Evolutionary conservation across 1,140 invertebrate genomes (phyloP).

Genomic region (Bombus pyrosoma): DNA sequence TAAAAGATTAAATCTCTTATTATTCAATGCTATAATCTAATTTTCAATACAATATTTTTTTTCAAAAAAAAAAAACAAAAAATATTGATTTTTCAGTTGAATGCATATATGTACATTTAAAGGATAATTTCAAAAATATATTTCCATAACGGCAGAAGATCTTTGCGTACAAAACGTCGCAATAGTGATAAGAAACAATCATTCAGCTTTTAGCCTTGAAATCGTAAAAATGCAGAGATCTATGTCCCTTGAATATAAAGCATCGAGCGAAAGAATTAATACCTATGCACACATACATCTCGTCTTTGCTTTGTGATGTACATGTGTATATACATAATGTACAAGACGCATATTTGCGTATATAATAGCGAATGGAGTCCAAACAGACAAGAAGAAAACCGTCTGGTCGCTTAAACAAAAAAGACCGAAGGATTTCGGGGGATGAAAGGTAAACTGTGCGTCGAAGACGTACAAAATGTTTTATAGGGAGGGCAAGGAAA

Average conservation of each 20-base stretch:
- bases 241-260: not conserved
- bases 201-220: no score
- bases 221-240: not conserved
- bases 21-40: not conserved
- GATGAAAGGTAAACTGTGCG: slow-evolving; percentile 4
- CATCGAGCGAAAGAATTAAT: not conserved
- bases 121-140: not conserved
- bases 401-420: slow-evolving; percentile 37
- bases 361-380: not conserved
- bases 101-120: not conserved
- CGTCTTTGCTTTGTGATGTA: not conserved
- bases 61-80: not conserved
- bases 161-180: not conserved
- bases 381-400: not conserved
- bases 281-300: not conserved
- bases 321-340: not conserved
- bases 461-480: slow-evolving; percentile 23
- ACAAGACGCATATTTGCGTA: slow-evolving; percentile 13
- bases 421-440: slow-evolving; percentile 36
- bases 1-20: not conserved
- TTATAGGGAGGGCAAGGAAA: not conserved
- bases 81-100: not conserved
- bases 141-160: not conserved
- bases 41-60: not conserved
- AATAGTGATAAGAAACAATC: not conserved